Conservation (phyloP, 2,113 vertebrate genomes). For the Gobiocypris rarus region DNA sequence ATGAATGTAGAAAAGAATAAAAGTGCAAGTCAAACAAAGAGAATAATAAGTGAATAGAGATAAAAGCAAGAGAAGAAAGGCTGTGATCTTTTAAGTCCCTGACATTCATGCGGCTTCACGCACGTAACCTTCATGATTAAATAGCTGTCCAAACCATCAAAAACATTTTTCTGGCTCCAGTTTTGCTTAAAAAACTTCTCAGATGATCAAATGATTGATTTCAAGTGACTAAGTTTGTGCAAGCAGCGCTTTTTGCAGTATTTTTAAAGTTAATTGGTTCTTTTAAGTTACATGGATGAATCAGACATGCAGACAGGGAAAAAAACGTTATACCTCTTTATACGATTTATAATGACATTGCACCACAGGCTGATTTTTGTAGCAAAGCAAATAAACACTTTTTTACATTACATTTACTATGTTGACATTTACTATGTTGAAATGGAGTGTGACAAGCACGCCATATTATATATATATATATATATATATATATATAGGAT, state of each 20-base stretch:
- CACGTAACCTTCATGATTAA: constrained; percentile 11
- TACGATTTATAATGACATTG: background rate
- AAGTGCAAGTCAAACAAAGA: constrained; percentile 23
- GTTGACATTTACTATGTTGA: too few relatives aligned
- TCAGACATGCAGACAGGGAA: background rate
- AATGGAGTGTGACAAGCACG: background rate
- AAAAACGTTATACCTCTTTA: background rate
- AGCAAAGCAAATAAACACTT: background rate
- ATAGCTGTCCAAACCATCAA: constrained; percentile 23
- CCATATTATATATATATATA: too few relatives aligned
- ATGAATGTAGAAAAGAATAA: constrained; percentile 1
- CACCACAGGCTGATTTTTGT: background rate
- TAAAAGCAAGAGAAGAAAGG: constrained; percentile 26
- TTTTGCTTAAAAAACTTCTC: background rate
- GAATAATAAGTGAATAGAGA: constrained; percentile 20
- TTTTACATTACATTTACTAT: background rate
- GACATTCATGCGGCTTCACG: background rate
- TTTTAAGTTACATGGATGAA: background rate
- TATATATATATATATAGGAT: too few relatives aligned
- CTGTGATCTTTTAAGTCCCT: constrained; percentile 3
- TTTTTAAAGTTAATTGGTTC: constrained; percentile 12
- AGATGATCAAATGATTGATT: constrained; percentile 19
- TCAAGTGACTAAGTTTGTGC: background rate
- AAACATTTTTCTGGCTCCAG: background rate
- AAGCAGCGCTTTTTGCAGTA: background rate